Evolutionary conservation across 2,797 vertebrate genomes (phyloP).

Genomic region (Falco concolor): DNA sequence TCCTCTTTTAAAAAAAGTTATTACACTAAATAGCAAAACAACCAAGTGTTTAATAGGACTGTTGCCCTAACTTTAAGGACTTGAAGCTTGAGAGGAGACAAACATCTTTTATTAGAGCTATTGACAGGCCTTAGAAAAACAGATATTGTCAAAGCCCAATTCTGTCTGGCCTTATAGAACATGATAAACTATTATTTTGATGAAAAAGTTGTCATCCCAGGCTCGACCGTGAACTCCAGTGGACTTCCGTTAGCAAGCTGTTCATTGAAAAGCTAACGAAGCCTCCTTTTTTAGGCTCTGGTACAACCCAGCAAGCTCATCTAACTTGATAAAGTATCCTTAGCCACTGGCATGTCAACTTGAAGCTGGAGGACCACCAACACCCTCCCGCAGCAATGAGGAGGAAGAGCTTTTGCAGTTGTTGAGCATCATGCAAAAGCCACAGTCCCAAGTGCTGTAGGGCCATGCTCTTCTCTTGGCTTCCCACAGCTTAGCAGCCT

Average conservation of each 20-base stretch:
- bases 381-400: accelerated
- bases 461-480: not conserved
- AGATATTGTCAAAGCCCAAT: not conserved
- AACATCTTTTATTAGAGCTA: not conserved
- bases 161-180: not conserved
- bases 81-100: not conserved
- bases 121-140: not conserved
- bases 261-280: not conserved
- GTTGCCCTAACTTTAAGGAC: not conserved
- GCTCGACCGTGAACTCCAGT: not conserved
- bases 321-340: not conserved
- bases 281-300: not conserved
- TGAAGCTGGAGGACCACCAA: not conserved
- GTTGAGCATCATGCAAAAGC: not conserved
- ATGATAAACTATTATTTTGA: not conserved
- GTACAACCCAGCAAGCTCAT: not conserved
- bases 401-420: not conserved
- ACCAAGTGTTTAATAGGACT: not conserved
- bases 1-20: not conserved
- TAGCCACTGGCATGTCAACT: not conserved
- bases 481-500: not conserved
- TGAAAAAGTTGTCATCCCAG: not conserved
- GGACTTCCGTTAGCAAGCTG: not conserved
- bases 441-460: accelerated
- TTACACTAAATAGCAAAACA: not conserved